Evolutionary conservation across 1,140 invertebrate species (phyloP).

Genomic region (Drosophila equinoxialis): DNA sequence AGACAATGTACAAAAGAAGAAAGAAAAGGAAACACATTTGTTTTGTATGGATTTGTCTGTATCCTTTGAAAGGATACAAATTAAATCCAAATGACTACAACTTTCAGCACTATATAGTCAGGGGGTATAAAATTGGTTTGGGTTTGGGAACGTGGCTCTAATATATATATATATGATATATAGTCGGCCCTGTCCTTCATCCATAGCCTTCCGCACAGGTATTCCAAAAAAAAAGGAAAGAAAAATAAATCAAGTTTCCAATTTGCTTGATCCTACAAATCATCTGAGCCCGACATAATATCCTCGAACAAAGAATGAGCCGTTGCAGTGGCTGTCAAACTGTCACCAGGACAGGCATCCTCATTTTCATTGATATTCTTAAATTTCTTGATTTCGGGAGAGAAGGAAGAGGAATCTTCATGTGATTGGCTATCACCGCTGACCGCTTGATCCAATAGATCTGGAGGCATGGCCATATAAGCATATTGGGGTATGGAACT

Average conservation of each 20-base stretch:
- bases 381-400: slow-evolving; percentile 41
- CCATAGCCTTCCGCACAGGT: neutral
- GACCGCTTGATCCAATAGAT: neutral
- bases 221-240: slow-evolving; percentile 18
- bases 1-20: neutral
- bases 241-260: neutral
- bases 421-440: neutral
- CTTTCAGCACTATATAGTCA: no score
- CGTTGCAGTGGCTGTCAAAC: slow-evolving; percentile 40
- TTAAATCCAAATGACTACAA: no score
- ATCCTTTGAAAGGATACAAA: no score
- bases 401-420: neutral
- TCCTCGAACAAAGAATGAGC: slow-evolving; percentile 59
- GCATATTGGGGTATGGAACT: slow-evolving; percentile 37
- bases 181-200: neutral
- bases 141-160: no score
- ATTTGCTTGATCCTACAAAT: slow-evolving; percentile 40
- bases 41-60: no score
- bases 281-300: slow-evolving; percentile 61
- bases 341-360: slow-evolving; percentile 45
- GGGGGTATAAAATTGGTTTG: no score
- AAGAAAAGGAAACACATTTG: neutral
- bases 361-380: slow-evolving; percentile 40
- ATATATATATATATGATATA: no score
- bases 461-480: slow-evolving; percentile 29